Evolutionary conservation across 2,113 vertebrate genomes (phyloP), one percentile per base, ranked within the genome.

Genomic region (Sinocyclocheilus grahami): DNA sequence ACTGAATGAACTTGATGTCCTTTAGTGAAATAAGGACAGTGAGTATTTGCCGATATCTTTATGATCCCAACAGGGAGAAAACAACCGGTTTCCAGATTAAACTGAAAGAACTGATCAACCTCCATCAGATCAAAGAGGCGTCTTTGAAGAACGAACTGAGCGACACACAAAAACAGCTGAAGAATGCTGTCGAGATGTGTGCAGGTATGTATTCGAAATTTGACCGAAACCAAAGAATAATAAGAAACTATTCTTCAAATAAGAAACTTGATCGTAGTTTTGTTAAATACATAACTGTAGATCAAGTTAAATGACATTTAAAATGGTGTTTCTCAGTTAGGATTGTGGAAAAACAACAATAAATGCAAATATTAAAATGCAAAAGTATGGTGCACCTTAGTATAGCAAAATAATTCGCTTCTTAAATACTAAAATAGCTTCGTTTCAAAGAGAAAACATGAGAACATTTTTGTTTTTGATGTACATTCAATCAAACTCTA

Each of bases 31-130:
- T 42, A 72, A 42, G 20, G n/a, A 42, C 10, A 72, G 7, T 7
- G 16, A 67, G 63, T 67, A 39, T 8, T 33, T 33, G 30, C 0
- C 30, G 2, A 33, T 33, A 72, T 12, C 12, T 77, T 53, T 87
- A 37, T 65, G 60, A 37, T 86, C 30, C 69, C 65, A 74, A 86
- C 86, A 95, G 95, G 76, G 88, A 93, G 71, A 91, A 93, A 89
- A 83, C 93, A 42, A 72, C 87, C 48, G 90, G 30, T 86, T 92
- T 39, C 69, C 87, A 93, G 84, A 87, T 89, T 63, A 92, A 91
- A 87, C 89, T 93, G 33, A 82, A 85, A 75, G 88, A 94, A 84
- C 86, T 94, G 85, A 89, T 83, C 33, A 76, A 77, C 74, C 88
- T 90, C 22, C 92, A 93, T 86, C 84, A 91, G 86, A 86, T 84